Evolutionary conservation across 2,888 invertebrate genomes (phyloP).

Genomic region (Masnerella sp.): DNA sequence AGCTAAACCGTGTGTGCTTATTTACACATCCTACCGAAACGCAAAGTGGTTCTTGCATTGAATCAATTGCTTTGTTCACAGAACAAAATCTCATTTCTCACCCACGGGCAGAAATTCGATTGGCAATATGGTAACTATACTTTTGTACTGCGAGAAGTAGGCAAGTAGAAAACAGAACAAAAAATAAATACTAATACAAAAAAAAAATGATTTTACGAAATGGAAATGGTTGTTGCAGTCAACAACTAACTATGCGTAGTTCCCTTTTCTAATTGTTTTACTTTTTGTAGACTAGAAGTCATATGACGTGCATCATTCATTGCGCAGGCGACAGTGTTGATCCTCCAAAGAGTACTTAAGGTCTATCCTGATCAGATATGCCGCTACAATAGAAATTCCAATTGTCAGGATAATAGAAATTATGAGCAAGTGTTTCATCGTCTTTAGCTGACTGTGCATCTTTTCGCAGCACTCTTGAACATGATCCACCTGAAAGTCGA

Average conservation of each 20-base stretch:
- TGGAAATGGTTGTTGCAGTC: too few species aligned
- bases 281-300: slow-evolving; percentile 36
- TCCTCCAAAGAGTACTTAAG: slow-evolving; percentile 67
- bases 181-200: too few species aligned
- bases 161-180: too few species aligned
- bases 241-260: too few species aligned
- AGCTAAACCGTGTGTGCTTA: neutral
- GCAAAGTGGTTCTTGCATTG: slow-evolving; percentile 19
- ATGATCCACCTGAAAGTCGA: slow-evolving; percentile 73
- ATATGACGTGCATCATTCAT: slow-evolving; percentile 27
- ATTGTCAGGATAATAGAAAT: slow-evolving; percentile 79
- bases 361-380: slow-evolving; percentile 78
- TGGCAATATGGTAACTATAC: slow-evolving; percentile 3
- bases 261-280: neutral
- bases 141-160: slow-evolving; percentile 38
- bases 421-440: slow-evolving; percentile 79
- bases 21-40: neutral
- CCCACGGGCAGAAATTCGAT: neutral
- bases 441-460: slow-evolving; percentile 78
- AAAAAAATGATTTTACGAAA: too few species aligned
- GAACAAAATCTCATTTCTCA: slow-evolving; percentile 24
- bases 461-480: slow-evolving; percentile 77
- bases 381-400: slow-evolving; percentile 75
- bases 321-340: slow-evolving; percentile 65
- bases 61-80: slow-evolving; percentile 32